Evolutionary conservation across 2,113 vertebrate genomes (phyloP).

Genomic region (Phylloscopus whistleri): DNA sequence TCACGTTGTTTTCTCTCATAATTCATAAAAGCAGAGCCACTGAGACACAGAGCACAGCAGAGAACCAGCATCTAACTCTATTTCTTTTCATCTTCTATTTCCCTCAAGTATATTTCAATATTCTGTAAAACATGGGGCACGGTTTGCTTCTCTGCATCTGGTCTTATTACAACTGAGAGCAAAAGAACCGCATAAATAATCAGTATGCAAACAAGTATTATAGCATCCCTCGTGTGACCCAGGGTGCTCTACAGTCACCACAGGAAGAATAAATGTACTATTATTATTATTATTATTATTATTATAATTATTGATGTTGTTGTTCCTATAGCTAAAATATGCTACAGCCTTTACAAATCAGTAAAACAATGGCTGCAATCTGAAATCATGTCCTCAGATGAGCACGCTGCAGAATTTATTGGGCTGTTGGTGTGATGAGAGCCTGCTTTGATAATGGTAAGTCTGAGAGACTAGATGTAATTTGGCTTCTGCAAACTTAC

Average conservation of each 20-base stretch:
- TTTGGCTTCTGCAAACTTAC: not conserved
- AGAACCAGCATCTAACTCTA: not conserved
- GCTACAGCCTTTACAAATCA: not conserved
- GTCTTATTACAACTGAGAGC: not conserved
- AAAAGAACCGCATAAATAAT: not conserved
- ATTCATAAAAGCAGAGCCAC: not conserved
- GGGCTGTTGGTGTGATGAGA: not conserved
- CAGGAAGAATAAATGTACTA: not conserved
- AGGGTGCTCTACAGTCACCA: not conserved
- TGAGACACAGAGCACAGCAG: not conserved
- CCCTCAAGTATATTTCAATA: not conserved
- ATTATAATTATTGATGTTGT: not conserved
- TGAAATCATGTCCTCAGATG: not conserved
- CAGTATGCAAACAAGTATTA: not conserved
- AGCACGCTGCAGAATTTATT: not conserved
- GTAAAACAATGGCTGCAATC: not conserved
- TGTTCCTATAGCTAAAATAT: not conserved
- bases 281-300: no score
- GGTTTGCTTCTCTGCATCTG: not conserved
- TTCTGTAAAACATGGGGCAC: not conserved
- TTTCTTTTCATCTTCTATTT: not conserved
- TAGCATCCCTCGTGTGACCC: accelerated
- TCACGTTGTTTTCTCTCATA: not conserved
- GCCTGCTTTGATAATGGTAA: not conserved
- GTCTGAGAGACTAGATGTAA: accelerated